Conservation (phyloP, 2,888 invertebrate species). For the Drosophila longiperda region DNA sequence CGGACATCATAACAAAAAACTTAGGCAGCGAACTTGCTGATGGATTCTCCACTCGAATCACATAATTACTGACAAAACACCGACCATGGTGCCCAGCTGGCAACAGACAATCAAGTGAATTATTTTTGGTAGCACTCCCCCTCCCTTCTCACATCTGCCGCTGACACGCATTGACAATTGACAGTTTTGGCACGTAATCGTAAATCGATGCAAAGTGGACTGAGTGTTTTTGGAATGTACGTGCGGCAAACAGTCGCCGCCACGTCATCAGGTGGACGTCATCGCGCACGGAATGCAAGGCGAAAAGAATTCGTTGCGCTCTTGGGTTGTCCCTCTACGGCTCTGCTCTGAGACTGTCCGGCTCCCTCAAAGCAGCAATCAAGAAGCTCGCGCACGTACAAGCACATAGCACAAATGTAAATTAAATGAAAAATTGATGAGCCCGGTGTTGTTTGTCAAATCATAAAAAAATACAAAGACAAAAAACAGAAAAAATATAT, state of each 20-base stretch:
- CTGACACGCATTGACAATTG: conserved; percentile 51
- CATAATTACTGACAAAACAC: conserved; percentile 23
- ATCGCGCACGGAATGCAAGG: conserved; percentile 75
- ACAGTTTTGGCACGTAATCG: conserved; percentile 60
- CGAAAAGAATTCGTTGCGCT: conserved; percentile 75
- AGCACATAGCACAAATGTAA: conserved; percentile 69
- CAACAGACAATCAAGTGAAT: conserved; percentile 1
- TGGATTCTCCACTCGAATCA: conserved; percentile 20
- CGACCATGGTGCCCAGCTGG: conserved; percentile 42
- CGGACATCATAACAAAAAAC: conserved; percentile 63
- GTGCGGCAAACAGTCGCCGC: conserved; percentile 42
- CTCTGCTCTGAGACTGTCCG: conserved; percentile 19
- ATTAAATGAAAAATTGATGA: conserved; percentile 82
- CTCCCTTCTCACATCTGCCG: neutral
- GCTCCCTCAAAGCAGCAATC: conserved; percentile 8
- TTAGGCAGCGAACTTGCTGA: conserved; percentile 71
- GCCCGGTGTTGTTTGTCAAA: conserved; percentile 24
- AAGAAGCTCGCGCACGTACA: conserved; percentile 46
- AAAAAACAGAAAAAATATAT: conserved; percentile 6
- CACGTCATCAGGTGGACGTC: conserved; percentile 64
- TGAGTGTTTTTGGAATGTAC: conserved; percentile 41
- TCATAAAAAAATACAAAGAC: neutral
- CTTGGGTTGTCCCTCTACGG: conserved; percentile 32
- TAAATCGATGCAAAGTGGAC: conserved; percentile 39
- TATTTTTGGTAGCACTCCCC: conserved; percentile 13